Conservation (phyloP, 2,113 vertebrate species). For the Miniopterus natalensis region DNA sequence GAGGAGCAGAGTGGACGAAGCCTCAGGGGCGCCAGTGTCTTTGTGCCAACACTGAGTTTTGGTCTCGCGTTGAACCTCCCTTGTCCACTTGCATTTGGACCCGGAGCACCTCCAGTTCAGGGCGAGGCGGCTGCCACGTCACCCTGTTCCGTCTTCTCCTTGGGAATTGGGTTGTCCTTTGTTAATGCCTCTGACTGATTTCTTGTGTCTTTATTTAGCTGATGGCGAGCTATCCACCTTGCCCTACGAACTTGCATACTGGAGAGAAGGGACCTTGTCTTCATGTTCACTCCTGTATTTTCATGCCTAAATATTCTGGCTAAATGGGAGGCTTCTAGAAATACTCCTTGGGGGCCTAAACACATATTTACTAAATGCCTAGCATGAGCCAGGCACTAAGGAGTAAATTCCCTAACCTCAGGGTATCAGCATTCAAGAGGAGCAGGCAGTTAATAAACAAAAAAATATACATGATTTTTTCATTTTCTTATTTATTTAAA, state of each 20-base stretch:
- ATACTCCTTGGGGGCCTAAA: background rate
- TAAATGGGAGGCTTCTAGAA: background rate
- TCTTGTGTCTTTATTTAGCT: background rate
- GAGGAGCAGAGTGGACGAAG: rapidly evolving
- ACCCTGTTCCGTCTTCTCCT: background rate
- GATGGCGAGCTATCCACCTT: background rate
- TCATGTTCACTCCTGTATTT: background rate
- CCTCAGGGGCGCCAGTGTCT: rapidly evolving
- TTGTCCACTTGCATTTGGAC: background rate
- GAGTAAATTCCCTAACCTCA: background rate
- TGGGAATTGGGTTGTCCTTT: background rate
- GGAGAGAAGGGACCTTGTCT: background rate
- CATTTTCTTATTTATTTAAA: background rate
- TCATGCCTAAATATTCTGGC: background rate
- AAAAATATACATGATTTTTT: background rate
- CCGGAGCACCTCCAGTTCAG: background rate
- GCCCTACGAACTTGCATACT: background rate
- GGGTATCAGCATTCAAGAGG: background rate
- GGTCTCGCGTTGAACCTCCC: too few species aligned
- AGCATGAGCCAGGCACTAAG: background rate
- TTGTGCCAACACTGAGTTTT: too few species aligned
- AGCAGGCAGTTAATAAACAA: background rate
- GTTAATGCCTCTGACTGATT: background rate
- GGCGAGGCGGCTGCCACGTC: too few species aligned
- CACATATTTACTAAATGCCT: background rate